Conservation (phyloP, 2,888 invertebrate species). For the Pediacus dermestoides region DNA sequence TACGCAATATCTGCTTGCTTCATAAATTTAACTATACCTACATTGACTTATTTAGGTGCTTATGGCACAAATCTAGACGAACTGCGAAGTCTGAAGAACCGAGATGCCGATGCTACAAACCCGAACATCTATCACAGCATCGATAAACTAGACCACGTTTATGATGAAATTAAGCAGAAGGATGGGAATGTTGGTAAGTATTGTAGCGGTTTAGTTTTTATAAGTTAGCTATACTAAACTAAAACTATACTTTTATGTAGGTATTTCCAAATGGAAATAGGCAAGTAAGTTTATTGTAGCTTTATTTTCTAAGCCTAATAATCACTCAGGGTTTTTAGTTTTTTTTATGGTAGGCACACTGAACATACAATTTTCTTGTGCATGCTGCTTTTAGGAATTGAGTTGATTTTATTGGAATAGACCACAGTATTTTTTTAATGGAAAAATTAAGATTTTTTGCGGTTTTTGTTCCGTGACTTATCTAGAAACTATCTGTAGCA, state of each 20-base stretch:
- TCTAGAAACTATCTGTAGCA: too few species aligned
- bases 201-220: background rate
- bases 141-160: slow-evolving; percentile 78
- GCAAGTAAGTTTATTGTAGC: slow-evolving; percentile 24
- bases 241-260: slow-evolving; percentile 20
- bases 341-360: too few species aligned
- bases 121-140: slow-evolving; percentile 83
- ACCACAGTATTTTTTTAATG: too few species aligned
- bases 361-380: too few species aligned
- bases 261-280: slow-evolving; percentile 30
- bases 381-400: too few species aligned
- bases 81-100: slow-evolving; percentile 71
- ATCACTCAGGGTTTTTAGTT: background rate
- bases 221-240: slow-evolving; percentile 8
- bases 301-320: slow-evolving; percentile 11
- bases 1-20: slow-evolving; percentile 5
- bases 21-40: background rate
- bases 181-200: slow-evolving; percentile 62
- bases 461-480: too few species aligned
- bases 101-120: slow-evolving; percentile 81
- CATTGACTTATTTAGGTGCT: slow-evolving; percentile 46
- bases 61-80: slow-evolving; percentile 59
- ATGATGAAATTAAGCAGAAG: slow-evolving; percentile 86
- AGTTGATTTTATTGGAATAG: too few species aligned
- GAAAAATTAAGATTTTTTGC: too few species aligned